Percentiles rank a stretch among this genome's conserved stretches.
These are phyloP conservation scores for Carassius gibelio DNA, from an alignment of 2,113 vertebrate species.

Conservation along the genomic window DNA sequence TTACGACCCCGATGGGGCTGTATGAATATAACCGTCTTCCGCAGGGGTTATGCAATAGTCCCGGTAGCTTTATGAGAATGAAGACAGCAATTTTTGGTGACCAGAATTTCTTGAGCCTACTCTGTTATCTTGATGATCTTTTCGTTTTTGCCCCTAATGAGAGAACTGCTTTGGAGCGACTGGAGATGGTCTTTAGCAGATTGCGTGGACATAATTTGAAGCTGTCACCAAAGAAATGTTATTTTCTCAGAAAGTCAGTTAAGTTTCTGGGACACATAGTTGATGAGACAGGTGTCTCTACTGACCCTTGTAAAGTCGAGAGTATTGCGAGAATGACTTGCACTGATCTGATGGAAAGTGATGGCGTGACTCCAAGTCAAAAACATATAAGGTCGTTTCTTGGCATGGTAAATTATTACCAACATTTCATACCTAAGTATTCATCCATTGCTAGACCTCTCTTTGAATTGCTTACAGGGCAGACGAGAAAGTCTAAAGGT, in stretches of 20 bases:
- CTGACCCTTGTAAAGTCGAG: not conserved
- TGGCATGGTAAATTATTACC: slow-evolving; percentile 40
- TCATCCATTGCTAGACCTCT: slow-evolving; percentile 22
- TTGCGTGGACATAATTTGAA: not conserved
- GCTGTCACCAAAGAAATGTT: not conserved
- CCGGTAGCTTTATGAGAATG: slow-evolving; percentile 1
- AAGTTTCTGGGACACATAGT: not conserved
- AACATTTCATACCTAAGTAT: slow-evolving; percentile 32
- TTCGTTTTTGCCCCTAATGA: not conserved
- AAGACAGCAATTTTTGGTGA: slow-evolving; percentile 45
- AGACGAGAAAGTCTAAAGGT: not conserved
- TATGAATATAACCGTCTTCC: not conserved
- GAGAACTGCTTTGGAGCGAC: not conserved
- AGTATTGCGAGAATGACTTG: not conserved
- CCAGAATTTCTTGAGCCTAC: slow-evolving; percentile 24
- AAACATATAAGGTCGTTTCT: slow-evolving; percentile 28
- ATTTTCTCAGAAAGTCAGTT: not conserved
- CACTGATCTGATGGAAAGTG: not conserved
- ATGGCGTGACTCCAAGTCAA: not conserved
- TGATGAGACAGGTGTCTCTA: not conserved
- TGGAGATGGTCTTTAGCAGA: not conserved
- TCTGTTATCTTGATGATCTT: not conserved
- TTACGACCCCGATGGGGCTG: not conserved
- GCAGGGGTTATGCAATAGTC: too few relatives aligned
- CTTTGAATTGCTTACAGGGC: slow-evolving; percentile 1